Evolutionary conservation across 2,113 vertebrate species (phyloP), one percentile per base, ranked within the genome.

Genomic region (Ranitomeya variabilis): DNA sequence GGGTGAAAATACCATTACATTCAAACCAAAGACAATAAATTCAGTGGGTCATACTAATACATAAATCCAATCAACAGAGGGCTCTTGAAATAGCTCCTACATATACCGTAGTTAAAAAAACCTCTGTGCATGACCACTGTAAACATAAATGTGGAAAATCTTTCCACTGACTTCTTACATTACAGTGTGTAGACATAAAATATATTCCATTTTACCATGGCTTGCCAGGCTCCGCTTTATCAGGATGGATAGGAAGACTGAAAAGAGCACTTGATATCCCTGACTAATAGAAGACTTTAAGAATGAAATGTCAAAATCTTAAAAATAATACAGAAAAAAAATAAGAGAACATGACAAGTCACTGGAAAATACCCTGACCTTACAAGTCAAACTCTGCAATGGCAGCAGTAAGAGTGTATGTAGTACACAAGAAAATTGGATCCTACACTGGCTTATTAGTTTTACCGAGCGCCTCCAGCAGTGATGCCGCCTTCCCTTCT

Each of bases 341-440:
- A 55, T 67, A 87, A 88, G 79, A 82, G 45, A 54, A 76, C 80
- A 83, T 87, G 86, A 88, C 67, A 88, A 66, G 55, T 83, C 37
- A 23, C 55, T 76, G 19, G 37, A 64, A 88, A 74, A 82, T 52
- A 82, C 54, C n/a, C 9, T 88, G 19, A 83, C 80, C 79, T 83
- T 87, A 67, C 74, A 87, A 87, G 57, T 55, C 37, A 15, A 69
- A n/a, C 51, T 69, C 7, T 10, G 64, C 66, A 55, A n/a, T 13
- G 26, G 21, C 62, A 54, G 13, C 73, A 79, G 23, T 52, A 78
- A 45, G 74, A 66, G 54, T 21, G 51, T 73, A 37, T 60, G 78
- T 81, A 74, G 64, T 71, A 87, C 86, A 59, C 21, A 26, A 57
- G 26, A 62, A 76, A 37, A 76, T 37, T 54, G 26, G 54, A 60